These are phyloP conservation scores for Danaus plexippus DNA, from an alignment of 1,140 invertebrate species.

Conservation along the genomic window DNA sequence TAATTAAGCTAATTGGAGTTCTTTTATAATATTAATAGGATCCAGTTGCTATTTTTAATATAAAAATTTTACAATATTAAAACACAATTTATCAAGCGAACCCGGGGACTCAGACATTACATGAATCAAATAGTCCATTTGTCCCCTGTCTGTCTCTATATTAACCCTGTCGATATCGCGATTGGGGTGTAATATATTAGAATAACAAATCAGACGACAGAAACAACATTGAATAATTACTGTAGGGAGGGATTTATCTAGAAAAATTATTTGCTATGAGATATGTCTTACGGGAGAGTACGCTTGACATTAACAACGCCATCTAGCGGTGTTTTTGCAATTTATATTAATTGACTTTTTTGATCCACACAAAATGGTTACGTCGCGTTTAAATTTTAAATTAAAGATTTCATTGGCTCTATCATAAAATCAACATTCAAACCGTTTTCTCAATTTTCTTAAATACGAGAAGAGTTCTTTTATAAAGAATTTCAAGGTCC, in stretches of 20 bases:
- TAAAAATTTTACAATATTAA: not conserved
- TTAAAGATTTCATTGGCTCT: too few relatives aligned
- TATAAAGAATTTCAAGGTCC: slow-evolving; percentile 23
- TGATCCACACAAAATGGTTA: too few relatives aligned
- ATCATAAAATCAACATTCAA: slow-evolving; percentile 2
- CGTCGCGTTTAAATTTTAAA: too few relatives aligned
- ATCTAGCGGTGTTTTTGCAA: too few relatives aligned
- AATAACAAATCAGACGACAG: slow-evolving; percentile 25
- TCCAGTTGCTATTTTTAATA: not conserved
- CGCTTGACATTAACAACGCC: too few relatives aligned
- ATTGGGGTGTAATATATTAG: slow-evolving; percentile 24
- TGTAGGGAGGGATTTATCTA: slow-evolving; percentile 9
- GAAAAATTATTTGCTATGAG: too few relatives aligned
- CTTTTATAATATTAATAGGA: not conserved
- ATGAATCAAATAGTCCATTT: slow-evolving; percentile 16
- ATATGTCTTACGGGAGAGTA: too few relatives aligned
- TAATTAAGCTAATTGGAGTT: slow-evolving; percentile 4
- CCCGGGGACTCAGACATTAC: slow-evolving; percentile 5
- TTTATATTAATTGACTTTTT: too few relatives aligned
- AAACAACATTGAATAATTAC: slow-evolving; percentile 15
- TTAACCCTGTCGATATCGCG: slow-evolving; percentile 35
- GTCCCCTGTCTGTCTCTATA: slow-evolving; percentile 23
- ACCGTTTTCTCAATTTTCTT: slow-evolving; percentile 17
- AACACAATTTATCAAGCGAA: slow-evolving; percentile 6
- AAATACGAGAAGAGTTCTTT: slow-evolving; percentile 24